Evolutionary conservation across 2,888 invertebrate species (phyloP).

Genomic region (Zhuqinia jingwanae): DNA sequence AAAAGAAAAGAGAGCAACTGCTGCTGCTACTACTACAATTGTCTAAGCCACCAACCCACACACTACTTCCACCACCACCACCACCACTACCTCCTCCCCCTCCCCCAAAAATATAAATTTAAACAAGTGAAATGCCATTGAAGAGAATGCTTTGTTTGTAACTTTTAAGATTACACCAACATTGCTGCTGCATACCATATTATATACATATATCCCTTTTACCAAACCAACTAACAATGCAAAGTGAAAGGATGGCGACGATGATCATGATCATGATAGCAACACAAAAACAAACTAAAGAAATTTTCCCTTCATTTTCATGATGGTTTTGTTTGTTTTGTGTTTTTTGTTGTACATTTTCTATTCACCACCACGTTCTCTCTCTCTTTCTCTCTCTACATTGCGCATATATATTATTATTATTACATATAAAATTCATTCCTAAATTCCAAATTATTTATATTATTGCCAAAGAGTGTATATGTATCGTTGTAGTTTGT

Average conservation of each 20-base stretch:
- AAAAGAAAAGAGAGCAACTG: constrained; percentile 36
- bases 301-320: background rate
- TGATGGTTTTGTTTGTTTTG: no score
- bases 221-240: background rate
- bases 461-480: no score
- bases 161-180: constrained; percentile 44
- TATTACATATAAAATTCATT: constrained; percentile 15
- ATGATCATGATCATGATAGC: constrained; percentile 1
- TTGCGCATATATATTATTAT: constrained; percentile 11
- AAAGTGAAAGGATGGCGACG: constrained; percentile 31
- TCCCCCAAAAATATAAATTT: constrained; percentile 45
- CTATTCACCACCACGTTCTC: constrained; percentile 20
- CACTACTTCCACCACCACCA: constrained; percentile 3
- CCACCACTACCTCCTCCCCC: constrained; percentile 1
- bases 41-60: no score
- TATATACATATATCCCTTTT: no score
- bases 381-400: no score
- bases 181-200: background rate
- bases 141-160: constrained; percentile 23
- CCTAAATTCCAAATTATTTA: constrained; percentile 26
- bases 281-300: constrained; percentile 16
- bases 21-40: constrained; percentile 19
- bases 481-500: no score
- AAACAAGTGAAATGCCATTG: constrained; percentile 15
- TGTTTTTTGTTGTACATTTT: constrained; percentile 9